phyloP scores from a whole-genome alignment of 1,140 invertebrate genomes.

The Macrotrachela quadricornifera region DNA sequence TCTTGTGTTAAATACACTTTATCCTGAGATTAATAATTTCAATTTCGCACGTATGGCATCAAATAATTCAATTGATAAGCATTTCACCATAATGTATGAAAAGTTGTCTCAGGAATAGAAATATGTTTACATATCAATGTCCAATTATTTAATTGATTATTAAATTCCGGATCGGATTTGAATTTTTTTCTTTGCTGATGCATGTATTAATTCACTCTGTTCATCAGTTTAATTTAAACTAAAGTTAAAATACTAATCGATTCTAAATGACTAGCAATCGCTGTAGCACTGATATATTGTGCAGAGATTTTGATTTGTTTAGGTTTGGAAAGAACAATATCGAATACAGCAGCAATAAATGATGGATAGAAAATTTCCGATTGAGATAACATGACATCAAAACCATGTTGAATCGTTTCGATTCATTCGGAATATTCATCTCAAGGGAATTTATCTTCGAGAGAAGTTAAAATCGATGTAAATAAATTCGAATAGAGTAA shows the following conservation, averaged over 20 bases:
- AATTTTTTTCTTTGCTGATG: too few species aligned
- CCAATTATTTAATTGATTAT: too few species aligned
- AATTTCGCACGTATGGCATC: too few species aligned
- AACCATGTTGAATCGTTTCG: slow-evolving; percentile 18
- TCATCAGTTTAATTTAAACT: not conserved
- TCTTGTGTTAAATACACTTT: slow-evolving; percentile 43
- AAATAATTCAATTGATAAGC: too few species aligned
- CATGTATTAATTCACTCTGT: too few species aligned
- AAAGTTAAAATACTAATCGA: slow-evolving; percentile 34
- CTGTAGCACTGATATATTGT: slow-evolving; percentile 13
- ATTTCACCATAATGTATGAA: too few species aligned
- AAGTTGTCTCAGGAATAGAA: too few species aligned
- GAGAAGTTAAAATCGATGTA: not conserved
- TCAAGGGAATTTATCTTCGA: slow-evolving; percentile 14
- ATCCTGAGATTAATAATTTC: not conserved
- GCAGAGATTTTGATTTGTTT: slow-evolving; percentile 16
- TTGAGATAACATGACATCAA: slow-evolving; percentile 30
- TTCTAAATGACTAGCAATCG: slow-evolving; percentile 18
- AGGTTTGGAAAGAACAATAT: slow-evolving; percentile 18
- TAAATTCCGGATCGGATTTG: too few species aligned
- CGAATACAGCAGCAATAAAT: slow-evolving; percentile 37
- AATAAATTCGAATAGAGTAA: slow-evolving; percentile 5
- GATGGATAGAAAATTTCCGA: slow-evolving; percentile 30
- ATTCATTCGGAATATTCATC: slow-evolving; percentile 18
- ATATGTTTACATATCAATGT: too few species aligned